Conservation (phyloP, 2,888 invertebrate genomes). For the Pelosia muscerda region DNA sequence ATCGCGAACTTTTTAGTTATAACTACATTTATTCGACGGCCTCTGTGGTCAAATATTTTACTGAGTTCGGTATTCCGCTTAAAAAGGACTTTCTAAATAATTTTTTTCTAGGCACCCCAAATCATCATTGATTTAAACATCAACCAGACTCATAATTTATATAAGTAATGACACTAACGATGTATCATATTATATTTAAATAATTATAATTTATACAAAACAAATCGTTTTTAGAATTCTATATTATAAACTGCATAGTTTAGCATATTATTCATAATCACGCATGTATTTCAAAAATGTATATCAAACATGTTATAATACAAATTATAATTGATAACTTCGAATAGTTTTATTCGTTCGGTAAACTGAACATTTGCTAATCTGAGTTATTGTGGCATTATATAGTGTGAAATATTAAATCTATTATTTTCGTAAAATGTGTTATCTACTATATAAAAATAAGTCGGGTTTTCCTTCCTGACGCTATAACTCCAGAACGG, state of each 20-base stretch:
- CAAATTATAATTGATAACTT: constrained; percentile 7
- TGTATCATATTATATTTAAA: constrained; percentile 30
- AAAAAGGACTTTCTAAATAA: neutral
- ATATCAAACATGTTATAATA: constrained; percentile 22
- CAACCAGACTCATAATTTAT: constrained; percentile 11
- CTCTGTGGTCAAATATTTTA: no score
- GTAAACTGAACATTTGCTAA: constrained; percentile 28
- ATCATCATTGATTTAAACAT: neutral
- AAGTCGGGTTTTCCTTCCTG: no score
- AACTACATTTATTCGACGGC: no score
- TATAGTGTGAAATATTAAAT: constrained; percentile 37
- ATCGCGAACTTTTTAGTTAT: no score
- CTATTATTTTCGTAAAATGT: constrained; percentile 25
- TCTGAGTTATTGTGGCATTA: constrained; percentile 32
- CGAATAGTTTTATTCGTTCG: constrained; percentile 36
- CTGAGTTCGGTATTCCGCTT: neutral
- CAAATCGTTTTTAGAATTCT: constrained; percentile 33
- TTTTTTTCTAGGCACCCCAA: neutral
- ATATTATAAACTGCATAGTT: constrained; percentile 43
- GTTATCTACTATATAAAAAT: no score
- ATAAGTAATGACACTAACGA: constrained; percentile 25
- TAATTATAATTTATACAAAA: constrained; percentile 33
- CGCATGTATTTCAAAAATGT: constrained; percentile 28
- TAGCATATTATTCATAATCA: constrained; percentile 44
- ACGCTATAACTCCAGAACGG: no score